Conservation (phyloP, 1,140 invertebrate species). For the Laupala kohalensis region DNA sequence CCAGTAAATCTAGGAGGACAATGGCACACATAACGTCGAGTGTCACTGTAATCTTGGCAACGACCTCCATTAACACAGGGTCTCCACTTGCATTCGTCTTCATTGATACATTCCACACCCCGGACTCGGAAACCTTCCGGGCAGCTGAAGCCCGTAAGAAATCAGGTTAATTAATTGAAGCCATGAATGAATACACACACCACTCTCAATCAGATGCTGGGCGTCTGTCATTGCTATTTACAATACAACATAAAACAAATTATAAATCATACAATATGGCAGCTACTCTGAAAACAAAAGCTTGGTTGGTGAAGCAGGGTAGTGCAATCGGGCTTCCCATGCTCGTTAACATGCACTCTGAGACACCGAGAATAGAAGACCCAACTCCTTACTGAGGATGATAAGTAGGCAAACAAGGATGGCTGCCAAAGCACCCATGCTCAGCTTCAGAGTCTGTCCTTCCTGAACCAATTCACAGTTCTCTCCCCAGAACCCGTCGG, state of each 20-base stretch:
- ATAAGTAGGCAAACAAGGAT: slow-evolving; percentile 88
- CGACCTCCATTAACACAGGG: slow-evolving; percentile 56
- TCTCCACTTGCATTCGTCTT: slow-evolving; percentile 56
- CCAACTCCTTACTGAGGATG: slow-evolving; percentile 71
- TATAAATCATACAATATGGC: too few relatives aligned
- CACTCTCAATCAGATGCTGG: not conserved
- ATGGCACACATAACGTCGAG: slow-evolving; percentile 56
- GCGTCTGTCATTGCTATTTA: slow-evolving; percentile 2
- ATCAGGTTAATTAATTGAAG: not conserved
- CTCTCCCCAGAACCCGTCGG: slow-evolving; percentile 81
- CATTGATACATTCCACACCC: slow-evolving; percentile 51
- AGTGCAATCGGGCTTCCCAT: not conserved
- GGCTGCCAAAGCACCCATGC: slow-evolving; percentile 84
- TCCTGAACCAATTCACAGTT: slow-evolving; percentile 88
- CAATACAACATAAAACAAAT: slow-evolving; percentile 1
- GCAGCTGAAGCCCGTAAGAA: slow-evolving; percentile 39
- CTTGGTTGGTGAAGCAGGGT: not conserved
- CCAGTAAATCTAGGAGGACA: slow-evolving; percentile 64
- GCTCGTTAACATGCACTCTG: not conserved
- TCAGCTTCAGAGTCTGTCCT: slow-evolving; percentile 80
- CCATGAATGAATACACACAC: not conserved
- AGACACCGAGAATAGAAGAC: not conserved
- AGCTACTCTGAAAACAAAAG: not conserved
- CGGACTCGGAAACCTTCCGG: slow-evolving; percentile 48
- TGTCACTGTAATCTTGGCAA: slow-evolving; percentile 53